phyloP scores from a whole-genome alignment of 2,797 vertebrate genomes.

The Spheniscus humboldti region DNA sequence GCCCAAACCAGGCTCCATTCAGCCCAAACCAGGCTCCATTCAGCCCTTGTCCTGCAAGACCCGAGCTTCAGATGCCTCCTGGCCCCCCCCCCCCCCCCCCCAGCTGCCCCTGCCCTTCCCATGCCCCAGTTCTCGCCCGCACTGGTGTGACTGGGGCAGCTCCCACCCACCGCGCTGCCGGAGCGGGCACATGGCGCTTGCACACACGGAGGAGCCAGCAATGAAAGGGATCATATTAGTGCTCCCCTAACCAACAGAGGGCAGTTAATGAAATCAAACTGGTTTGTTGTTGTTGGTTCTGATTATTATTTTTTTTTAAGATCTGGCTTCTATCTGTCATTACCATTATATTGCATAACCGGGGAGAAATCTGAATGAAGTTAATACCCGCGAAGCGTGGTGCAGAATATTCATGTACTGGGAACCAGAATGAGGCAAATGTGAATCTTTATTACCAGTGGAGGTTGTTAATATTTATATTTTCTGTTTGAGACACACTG shows the following conservation, averaged over 20 bases:
- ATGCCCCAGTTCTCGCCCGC: not conserved
- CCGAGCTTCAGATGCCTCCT: fast-evolving
- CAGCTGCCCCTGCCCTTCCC: not conserved
- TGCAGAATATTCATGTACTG: conserved; percentile 55
- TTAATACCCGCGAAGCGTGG: conserved; percentile 26
- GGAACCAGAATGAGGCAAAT: conserved; percentile 50
- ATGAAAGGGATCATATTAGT: not conserved
- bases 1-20: not conserved
- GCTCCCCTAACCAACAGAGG: not conserved
- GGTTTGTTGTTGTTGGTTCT: not conserved
- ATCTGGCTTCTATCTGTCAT: conserved; percentile 47
- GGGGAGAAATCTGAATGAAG: conserved; percentile 58
- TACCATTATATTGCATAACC: conserved; percentile 47
- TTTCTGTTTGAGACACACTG: conserved; percentile 56
- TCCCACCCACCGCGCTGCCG: not conserved
- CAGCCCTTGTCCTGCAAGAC: not conserved
- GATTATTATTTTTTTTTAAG: conserved; percentile 4
- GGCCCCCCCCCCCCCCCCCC: too few species aligned
- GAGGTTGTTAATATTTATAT: conserved; percentile 68
- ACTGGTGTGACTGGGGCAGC: not conserved
- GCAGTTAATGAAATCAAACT: conserved; percentile 31
- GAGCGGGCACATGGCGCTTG: not conserved
- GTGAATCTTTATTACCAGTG: conserved; percentile 64
- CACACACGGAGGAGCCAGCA: not conserved
- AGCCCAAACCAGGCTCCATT: not conserved